Base-by-base conservation (phyloP, 2,113 vertebrate species). In the Ailurus styani region DNA sequence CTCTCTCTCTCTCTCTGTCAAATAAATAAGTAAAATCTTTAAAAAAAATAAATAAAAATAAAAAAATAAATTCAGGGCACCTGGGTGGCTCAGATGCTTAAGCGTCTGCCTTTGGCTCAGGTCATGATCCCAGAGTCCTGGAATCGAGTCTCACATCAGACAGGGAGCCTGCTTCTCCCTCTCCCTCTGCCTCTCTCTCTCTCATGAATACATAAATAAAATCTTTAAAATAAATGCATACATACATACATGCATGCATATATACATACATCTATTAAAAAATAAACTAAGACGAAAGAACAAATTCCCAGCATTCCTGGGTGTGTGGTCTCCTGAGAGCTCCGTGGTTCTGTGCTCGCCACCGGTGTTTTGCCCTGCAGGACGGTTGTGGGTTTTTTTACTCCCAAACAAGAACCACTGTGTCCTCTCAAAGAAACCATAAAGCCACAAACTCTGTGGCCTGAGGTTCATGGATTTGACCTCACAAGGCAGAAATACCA, bases 271-370 rank as follows among this genome's bases (percentile, higher is more conserved):
- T 8, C 20, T 57, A 57, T 68, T 17, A 66, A 68, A 23, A 68
- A 45, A 75, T 5, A 27, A 7, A 2, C 60, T 47, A 40, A 45
- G 87, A 52, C 25, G 25, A n/a, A 3, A 0, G 62, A 34, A 23
- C 5, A 17, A 8, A 20, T 37, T 31, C 66, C 6, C 27, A 11
- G 27, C 11, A 3, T 42, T 11, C 37, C 50, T 13, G 34, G 29
- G 29, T 60, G 6, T 1, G 23, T 5, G 12, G 27, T 1, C 2
- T 34, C 10, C n/a, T 34, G 6, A 18, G 23, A 31, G 14, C 6
- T 25, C 60, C 6, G 21, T 0, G 5, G 45, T 6, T 3, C 31
- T 17, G 31, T n/a, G 2, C 47, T 45, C 8, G 14, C 15, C 5
- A 15, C 6, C 0, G 29, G n/a, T 2, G 17, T 31, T 66, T 54